Percentiles rank a stretch among this genome's conserved stretches.
Conservation (phyloP, 2,113 vertebrate genomes). For the Eulacestoma nigropectus region DNA sequence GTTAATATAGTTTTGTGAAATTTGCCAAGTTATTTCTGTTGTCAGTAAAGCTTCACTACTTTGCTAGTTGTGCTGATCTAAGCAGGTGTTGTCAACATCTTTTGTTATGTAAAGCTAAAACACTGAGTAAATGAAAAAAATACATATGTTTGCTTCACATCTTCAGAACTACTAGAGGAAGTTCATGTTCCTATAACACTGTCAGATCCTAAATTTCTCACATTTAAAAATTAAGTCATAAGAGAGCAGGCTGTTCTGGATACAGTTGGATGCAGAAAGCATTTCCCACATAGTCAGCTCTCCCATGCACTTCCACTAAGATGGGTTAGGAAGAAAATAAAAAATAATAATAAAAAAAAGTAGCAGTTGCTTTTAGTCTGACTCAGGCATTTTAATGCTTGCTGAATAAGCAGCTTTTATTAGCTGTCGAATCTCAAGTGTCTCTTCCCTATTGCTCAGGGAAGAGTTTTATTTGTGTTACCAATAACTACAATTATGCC, state of each 20-base stretch:
- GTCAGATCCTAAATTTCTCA: not conserved
- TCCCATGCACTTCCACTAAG: not conserved
- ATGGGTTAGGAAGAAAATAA: not conserved
- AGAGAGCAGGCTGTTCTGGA: not conserved
- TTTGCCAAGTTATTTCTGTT: not conserved
- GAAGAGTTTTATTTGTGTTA: not conserved
- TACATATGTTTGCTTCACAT: not conserved
- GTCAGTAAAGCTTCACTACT: not conserved
- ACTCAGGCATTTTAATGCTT: not conserved
- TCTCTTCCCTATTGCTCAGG: not conserved
- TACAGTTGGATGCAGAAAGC: not conserved
- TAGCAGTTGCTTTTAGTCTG: not conserved
- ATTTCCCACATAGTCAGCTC: not conserved
- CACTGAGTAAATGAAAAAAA: not conserved
- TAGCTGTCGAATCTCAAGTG: not conserved
- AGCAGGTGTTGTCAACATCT: not conserved
- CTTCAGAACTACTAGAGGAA: not conserved
- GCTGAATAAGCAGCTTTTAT: not conserved
- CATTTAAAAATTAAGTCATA: not conserved
- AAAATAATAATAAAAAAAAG: not conserved
- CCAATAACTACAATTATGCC: not conserved
- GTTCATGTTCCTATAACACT: not conserved
- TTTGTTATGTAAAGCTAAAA: not conserved
- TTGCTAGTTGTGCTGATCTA: not conserved
- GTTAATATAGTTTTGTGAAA: not conserved